A percentile compares a stretch with the other conserved stretches of the same genome.
Evolutionary conservation across 2,888 invertebrate species (phyloP).

Genomic region (Sphaerophoria rueppellii): DNA sequence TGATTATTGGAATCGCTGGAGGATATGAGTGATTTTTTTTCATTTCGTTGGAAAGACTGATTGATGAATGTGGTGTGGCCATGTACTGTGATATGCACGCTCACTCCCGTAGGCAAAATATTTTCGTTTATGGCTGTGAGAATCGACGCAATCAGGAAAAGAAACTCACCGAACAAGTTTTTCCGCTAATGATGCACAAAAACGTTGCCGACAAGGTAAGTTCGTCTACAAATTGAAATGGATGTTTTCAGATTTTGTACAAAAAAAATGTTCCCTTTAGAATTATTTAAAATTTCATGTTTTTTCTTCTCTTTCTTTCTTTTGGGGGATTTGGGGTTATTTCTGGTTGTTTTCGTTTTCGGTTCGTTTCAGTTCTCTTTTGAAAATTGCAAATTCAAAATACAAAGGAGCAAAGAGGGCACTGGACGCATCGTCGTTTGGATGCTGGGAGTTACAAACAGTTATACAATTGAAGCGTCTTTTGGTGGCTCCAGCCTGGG

Average conservation of each 20-base stretch:
- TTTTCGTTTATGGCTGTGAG: constrained; percentile 98
- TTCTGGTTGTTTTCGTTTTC: constrained; percentile 44
- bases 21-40: background rate
- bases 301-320: constrained; percentile 28
- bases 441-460: constrained; percentile 97
- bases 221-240: background rate
- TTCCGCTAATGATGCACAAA: constrained; percentile 96
- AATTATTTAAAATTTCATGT: constrained; percentile 41
- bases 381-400: constrained; percentile 96
- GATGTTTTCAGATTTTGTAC: constrained; percentile 19
- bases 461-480: constrained; percentile 97
- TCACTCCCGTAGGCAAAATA: constrained; percentile 96
- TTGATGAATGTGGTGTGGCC: constrained; percentile 94
- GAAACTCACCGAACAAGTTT: constrained; percentile 94
- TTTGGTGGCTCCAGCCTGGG: constrained; percentile 95
- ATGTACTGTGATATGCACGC: constrained; percentile 97
- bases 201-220: constrained; percentile 93
- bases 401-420: constrained; percentile 96
- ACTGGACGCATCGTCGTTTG: constrained; percentile 97
- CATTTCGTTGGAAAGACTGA: constrained; percentile 84
- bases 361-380: constrained; percentile 88
- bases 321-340: constrained; percentile 22
- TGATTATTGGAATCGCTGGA: background rate
- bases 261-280: background rate
- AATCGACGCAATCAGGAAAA: constrained; percentile 90